Evolutionary conservation across 2,888 invertebrate species (phyloP).

Genomic region (Synanthedon myopaeformis): DNA sequence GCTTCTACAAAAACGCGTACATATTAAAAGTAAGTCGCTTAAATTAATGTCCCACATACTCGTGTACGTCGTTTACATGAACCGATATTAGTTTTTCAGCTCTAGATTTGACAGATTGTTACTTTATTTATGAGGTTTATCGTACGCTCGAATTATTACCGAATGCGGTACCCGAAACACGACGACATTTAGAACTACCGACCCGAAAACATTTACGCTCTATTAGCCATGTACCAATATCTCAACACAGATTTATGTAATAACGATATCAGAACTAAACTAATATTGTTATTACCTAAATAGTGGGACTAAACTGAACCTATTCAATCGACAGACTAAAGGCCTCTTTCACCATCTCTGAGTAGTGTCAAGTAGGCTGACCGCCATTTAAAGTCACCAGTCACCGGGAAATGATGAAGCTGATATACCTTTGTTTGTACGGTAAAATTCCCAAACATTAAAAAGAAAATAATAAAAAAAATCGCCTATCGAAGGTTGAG

Average conservation of each 20-base stretch:
- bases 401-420: no score
- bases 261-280: neutral
- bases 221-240: neutral
- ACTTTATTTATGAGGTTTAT: neutral
- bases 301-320: no score
- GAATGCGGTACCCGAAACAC: neutral
- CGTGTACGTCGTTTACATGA: neutral
- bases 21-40: neutral
- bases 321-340: no score
- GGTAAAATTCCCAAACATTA: no score
- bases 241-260: neutral
- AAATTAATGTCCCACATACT: neutral
- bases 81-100: neutral
- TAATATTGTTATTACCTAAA: neutral
- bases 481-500: no score
- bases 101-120: neutral
- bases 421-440: no score
- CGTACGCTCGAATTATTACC: neutral
- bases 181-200: conserved; percentile 1
- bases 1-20: no score
- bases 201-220: conserved; percentile 1
- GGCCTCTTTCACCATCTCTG: no score
- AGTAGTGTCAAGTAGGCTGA: no score
- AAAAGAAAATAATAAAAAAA: no score
- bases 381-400: no score